Evolutionary conservation across 2,888 invertebrate genomes (phyloP).

Genomic region (Xanthorhoe designata): DNA sequence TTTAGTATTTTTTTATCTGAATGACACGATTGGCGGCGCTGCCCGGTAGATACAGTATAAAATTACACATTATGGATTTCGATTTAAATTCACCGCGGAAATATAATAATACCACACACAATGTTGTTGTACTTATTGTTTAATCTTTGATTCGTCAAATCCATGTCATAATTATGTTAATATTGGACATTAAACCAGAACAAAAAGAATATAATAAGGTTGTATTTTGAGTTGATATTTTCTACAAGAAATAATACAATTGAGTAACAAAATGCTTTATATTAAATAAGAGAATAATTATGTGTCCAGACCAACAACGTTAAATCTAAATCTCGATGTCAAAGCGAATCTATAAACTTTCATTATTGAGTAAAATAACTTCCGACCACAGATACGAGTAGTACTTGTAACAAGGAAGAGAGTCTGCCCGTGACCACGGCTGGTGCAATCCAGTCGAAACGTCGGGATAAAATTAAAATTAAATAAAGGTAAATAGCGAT

Average conservation of each 20-base stretch:
- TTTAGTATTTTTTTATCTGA: too few species aligned
- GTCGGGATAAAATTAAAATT: too few species aligned
- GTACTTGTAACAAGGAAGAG: conserved; percentile 12
- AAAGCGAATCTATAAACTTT: conserved; percentile 18
- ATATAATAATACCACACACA: not conserved
- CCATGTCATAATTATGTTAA: not conserved
- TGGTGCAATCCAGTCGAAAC: too few species aligned
- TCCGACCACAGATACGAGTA: conserved; percentile 9
- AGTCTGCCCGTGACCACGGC: too few species aligned
- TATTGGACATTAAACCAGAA: too few species aligned
- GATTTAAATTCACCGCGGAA: not conserved
- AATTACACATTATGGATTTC: not conserved
- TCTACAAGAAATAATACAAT: too few species aligned
- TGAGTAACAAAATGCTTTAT: too few species aligned
- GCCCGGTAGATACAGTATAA: not conserved
- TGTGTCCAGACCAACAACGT: not conserved
- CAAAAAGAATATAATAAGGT: not conserved
- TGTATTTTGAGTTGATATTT: not conserved
- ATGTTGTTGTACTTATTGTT: not conserved
- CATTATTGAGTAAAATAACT: conserved; percentile 21
- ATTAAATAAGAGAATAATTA: too few species aligned
- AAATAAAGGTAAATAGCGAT: too few species aligned
- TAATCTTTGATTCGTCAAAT: not conserved
- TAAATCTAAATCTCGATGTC: conserved; percentile 14
- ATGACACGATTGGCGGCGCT: too few species aligned